phyloP scores from a whole-genome alignment of 2,113 vertebrate species.

The Pedetes capensis region DNA sequence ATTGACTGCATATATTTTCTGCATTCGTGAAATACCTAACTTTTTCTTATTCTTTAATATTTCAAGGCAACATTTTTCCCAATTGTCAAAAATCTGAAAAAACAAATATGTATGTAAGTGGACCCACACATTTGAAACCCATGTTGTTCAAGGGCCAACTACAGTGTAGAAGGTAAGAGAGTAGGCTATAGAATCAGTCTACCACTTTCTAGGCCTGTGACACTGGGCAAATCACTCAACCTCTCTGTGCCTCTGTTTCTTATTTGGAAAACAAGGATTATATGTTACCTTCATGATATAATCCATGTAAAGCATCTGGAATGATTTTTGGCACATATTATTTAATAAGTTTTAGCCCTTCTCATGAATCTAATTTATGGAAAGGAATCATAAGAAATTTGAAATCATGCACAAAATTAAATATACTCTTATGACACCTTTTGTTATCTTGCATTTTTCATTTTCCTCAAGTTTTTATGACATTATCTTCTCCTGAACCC shows the following conservation, averaged over 20 bases:
- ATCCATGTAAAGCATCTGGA: background rate
- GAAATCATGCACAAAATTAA: slow-evolving; percentile 11
- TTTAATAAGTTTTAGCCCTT: background rate
- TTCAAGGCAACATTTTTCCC: background rate
- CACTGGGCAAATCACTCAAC: background rate
- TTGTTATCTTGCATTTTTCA: background rate
- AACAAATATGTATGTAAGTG: background rate
- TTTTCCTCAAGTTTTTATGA: too few species aligned
- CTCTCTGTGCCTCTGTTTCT: background rate
- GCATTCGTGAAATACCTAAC: background rate
- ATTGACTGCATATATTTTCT: background rate
- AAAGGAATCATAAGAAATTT: background rate
- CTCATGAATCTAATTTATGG: background rate
- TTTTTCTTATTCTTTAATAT: background rate
- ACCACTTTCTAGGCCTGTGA: slow-evolving; percentile 25
- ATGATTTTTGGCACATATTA: background rate
- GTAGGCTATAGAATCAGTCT: background rate
- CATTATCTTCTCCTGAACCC: background rate
- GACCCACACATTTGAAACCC: background rate
- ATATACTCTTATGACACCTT: background rate
- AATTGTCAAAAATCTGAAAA: background rate
- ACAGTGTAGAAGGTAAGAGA: background rate
- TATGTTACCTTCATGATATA: background rate
- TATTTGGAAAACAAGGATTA: background rate
- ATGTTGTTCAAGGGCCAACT: background rate